Base-by-base conservation (phyloP, 30 jellyfish, hydroid and myxozoan species). In the Pseudorhiza aurosa region DNA sequence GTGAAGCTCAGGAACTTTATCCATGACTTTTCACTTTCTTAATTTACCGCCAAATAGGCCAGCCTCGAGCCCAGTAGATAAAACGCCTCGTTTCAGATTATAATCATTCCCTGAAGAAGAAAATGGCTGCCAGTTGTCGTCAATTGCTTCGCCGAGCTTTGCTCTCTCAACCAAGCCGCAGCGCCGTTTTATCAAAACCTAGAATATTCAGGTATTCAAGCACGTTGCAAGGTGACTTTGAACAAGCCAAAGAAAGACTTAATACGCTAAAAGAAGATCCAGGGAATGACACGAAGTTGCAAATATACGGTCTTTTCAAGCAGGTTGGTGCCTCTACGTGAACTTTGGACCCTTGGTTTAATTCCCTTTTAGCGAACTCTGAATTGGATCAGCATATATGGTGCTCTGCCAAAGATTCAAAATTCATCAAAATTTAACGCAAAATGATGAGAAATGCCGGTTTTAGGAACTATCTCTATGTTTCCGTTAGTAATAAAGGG, bases 191-290 rank as follows among this genome's bases (percentile, higher is more conserved):
- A 21, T 22, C 70, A 47, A 49, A 36, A 19, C 49, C 89, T 0
- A 25, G 68, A 31, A 7, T 40, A 10, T 0, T 60, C 51, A 60
- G 89, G 37, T 62, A 4, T 31, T 44, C 76, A 29, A 77, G 89
- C 42, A 39, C 89, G 33, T 76, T 77, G 39, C 89, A 77, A 46
- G 55, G 43, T n/a, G 87, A 83, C 39, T 83, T 92, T 57, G 98
- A 92, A 51, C 79, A 85, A 17, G 98, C 98, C 11, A 92, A 92
- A 67, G 91, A 73, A 46, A 55, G 96, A 65, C 81, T 92, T n/a
- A 87, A 71, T 27, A 57, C 92, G 40, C 65, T 92, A 58, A 85
- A 68, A 30, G 96, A 92, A n/a, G 98, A 92, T 26, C 98, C 98
- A 11, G 98, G 96, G 72, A 92, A 92, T 53, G 95, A 92, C 35